A percentile compares a stretch with the other conserved stretches of the same genome.
These are phyloP conservation scores for Ranitomeya variabilis DNA, from an alignment of 2,113 vertebrate species.

Conservation along the genomic window DNA sequence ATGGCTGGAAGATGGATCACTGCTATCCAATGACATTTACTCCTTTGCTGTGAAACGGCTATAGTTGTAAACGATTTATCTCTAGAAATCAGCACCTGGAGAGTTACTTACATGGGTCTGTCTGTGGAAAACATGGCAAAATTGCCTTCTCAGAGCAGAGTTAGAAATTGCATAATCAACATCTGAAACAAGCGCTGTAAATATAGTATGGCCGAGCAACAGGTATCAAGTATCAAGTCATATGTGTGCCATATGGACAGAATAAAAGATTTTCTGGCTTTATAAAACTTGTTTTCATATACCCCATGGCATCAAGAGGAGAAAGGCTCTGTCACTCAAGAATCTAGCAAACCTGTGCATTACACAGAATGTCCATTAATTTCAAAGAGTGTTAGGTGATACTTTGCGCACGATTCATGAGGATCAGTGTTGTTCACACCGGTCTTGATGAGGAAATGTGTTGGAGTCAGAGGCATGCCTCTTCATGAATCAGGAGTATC, in stretches of 20 bases:
- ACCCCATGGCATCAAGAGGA: neutral
- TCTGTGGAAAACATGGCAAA: slow-evolving; percentile 23
- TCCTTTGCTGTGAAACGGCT: slow-evolving; percentile 45
- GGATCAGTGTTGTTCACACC: too few species aligned
- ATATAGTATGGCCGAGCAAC: neutral
- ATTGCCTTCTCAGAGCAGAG: neutral
- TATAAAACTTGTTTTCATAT: too few species aligned
- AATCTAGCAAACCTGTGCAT: neutral
- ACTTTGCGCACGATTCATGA: neutral
- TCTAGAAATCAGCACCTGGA: slow-evolving; percentile 24
- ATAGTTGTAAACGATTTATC: slow-evolving; percentile 51
- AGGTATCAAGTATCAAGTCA: neutral
- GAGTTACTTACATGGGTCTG: slow-evolving; percentile 18
- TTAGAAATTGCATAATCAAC: neutral
- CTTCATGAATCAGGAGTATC: too few species aligned
- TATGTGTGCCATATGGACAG: neutral
- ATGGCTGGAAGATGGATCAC: slow-evolving; percentile 57
- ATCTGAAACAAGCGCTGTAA: neutral
- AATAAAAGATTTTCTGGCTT: too few species aligned
- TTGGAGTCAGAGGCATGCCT: too few species aligned
- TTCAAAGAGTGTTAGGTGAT: neutral
- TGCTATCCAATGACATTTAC: slow-evolving; percentile 56
- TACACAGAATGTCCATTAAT: neutral
- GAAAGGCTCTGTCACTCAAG: neutral
- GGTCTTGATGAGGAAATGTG: too few species aligned